Evolutionary conservation across 2,797 vertebrate species (phyloP).

Genomic region (Prionace glauca): DNA sequence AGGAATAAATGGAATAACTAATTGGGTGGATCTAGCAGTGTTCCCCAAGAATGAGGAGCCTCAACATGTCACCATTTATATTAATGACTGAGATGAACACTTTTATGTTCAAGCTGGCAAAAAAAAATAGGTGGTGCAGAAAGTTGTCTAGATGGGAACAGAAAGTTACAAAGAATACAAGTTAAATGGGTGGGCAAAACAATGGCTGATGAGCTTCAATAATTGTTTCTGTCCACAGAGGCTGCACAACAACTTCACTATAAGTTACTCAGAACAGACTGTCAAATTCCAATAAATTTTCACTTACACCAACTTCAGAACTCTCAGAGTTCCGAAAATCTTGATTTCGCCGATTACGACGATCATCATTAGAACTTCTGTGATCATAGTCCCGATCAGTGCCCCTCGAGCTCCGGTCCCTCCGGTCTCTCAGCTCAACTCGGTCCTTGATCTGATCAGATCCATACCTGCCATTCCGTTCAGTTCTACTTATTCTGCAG

Average conservation of each 20-base stretch:
- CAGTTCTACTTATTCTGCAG: slow-evolving; percentile 82
- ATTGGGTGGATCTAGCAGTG: neutral
- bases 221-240: neutral
- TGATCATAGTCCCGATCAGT: slow-evolving; percentile 75
- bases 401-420: slow-evolving; percentile 67
- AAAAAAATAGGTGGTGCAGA: neutral
- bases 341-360: slow-evolving; percentile 78
- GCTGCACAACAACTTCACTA: neutral
- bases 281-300: slow-evolving; percentile 43
- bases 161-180: neutral
- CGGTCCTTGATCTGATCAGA: slow-evolving; percentile 83
- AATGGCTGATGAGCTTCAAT: neutral
- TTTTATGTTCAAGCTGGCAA: neutral
- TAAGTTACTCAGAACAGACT: slow-evolving; percentile 36
- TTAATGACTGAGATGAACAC: neutral
- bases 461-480: slow-evolving; percentile 89
- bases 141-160: neutral
- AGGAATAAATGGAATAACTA: neutral
- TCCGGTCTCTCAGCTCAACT: slow-evolving; percentile 72
- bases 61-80: neutral
- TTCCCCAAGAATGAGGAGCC: neutral
- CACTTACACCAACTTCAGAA: slow-evolving; percentile 64
- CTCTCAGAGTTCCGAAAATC: slow-evolving; percentile 82
- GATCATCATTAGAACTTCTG: slow-evolving; percentile 79
- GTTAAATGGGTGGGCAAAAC: neutral